These are phyloP conservation scores for Amiota minor DNA, from an alignment of 2,888 invertebrate genomes.

Conservation along the genomic window DNA sequence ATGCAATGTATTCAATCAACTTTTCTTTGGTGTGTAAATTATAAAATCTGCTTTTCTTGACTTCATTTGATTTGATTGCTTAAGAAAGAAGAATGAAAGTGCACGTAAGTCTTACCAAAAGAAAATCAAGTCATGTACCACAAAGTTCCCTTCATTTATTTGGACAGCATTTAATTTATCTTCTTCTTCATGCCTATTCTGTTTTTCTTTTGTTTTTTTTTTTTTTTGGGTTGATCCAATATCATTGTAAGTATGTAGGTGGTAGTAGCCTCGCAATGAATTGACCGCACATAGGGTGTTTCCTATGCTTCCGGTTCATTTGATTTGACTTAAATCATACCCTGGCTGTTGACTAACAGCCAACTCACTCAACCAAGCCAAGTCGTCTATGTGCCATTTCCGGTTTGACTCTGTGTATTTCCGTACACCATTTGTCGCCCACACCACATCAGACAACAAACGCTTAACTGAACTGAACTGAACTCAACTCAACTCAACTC, in stretches of 20 bases:
- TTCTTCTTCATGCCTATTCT: slow-evolving; percentile 20
- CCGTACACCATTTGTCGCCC: slow-evolving; percentile 22
- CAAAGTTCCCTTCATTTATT: not conserved
- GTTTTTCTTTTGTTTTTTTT: not conserved
- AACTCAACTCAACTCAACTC: too few species aligned
- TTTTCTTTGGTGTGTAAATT: too few species aligned
- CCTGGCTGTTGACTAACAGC: too few species aligned
- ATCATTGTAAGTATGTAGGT: too few species aligned
- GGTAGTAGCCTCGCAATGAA: not conserved
- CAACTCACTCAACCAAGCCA: not conserved
- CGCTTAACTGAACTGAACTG: not conserved
- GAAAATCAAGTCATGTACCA: not conserved
- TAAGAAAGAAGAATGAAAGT: too few species aligned
- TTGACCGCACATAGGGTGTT: slow-evolving; percentile 8
- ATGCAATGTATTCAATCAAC: too few species aligned
- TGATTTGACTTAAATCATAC: too few species aligned
- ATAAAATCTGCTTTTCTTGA: too few species aligned
- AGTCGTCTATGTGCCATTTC: not conserved
- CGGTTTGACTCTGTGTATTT: slow-evolving; percentile 16
- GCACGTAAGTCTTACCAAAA: too few species aligned
- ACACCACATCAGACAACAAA: not conserved
- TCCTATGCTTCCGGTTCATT: not conserved
- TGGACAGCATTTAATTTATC: slow-evolving; percentile 31
- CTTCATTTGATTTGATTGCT: too few species aligned
- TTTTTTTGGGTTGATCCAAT: not conserved